Base-by-base conservation (phyloP, 2,797 vertebrate genomes). In the Schizopygopsis pylzovi region DNA sequence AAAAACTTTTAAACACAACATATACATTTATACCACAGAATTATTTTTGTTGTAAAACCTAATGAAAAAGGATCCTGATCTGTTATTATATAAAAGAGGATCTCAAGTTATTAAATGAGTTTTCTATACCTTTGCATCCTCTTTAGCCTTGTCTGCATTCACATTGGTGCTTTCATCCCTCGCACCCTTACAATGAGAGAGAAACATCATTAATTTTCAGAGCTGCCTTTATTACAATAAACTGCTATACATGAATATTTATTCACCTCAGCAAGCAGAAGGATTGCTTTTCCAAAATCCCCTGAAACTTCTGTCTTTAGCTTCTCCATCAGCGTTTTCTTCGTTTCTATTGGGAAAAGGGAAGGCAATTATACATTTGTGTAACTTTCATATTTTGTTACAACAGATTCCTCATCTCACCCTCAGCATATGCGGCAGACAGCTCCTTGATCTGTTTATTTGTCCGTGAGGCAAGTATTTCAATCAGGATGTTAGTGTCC, bases 401-500 rank as follows among this genome's bases (percentile, higher is more conserved):
- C 10, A 47, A 56, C 2, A 20, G 16, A 56, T 28, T 68, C 10
- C n/a, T 16, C 61, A 47, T 39, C 70, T 65, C 47, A 96, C 96
- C 93, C 93, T 93, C 85, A 20, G 94, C 89, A 81, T 93, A 96
- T 22, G 90, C 93, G 3, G 95, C 93, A 0, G 79, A 84, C 20
- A 96, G 87, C 73, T 93, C 95, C 89, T 91, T 94, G 63, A 97
- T 94, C 87, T 97, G 95, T 41, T 93, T 88, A 88, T 93, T 94
- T 72, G 92, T 93, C 85, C 96, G 95, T 72, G 96, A 96, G 13
- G 94, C 93, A 81, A 97, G 92, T 67, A 97, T 96, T 92, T 97
- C 96, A 61, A 95, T 95, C 86, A 97, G 71, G 22, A 91, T 20
- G 63, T 56, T 79, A 76, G 95, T 93, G 4, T 91, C 77, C 0